These are phyloP conservation scores for Ornithoptera alexandrae DNA, from an alignment of 2,888 invertebrate species.

Conservation along the genomic window DNA sequence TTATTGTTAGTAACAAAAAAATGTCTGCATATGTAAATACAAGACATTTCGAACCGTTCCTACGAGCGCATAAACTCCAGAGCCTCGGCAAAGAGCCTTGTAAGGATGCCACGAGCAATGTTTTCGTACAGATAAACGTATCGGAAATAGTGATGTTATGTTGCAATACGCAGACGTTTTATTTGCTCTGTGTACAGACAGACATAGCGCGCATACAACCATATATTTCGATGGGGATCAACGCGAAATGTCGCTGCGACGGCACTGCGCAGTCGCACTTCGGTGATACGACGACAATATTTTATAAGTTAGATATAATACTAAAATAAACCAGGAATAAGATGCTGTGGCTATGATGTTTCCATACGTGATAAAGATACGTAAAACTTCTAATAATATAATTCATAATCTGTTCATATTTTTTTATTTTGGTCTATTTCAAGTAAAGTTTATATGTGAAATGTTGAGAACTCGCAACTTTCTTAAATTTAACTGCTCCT, in stretches of 20 bases:
- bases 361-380: background rate
- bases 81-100: constrained; percentile 7
- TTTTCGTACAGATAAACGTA: constrained; percentile 23
- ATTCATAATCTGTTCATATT: background rate
- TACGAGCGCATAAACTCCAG: background rate
- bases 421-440: background rate
- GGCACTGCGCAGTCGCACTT: constrained; percentile 5
- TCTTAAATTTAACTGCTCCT: too few species aligned
- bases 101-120: constrained; percentile 14
- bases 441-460: too few species aligned
- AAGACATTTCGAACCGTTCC: background rate
- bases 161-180: constrained; percentile 18
- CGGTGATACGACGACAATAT: constrained; percentile 11
- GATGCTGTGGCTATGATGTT: background rate
- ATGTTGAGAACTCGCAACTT: too few species aligned
- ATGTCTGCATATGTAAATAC: background rate
- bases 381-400: background rate
- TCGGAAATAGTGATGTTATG: constrained; percentile 28
- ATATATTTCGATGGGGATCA: constrained; percentile 23
- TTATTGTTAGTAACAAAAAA: background rate
- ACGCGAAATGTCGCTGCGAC: constrained; percentile 12
- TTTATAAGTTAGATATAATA: constrained; percentile 17
- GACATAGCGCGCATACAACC: constrained; percentile 6
- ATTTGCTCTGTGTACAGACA: constrained; percentile 3
- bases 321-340: background rate